Percentiles rank a stretch among this genome's conserved stretches.
These are phyloP conservation scores for Prenolepis imparis DNA, from an alignment of 2,888 invertebrate genomes.

Conservation along the genomic window DNA sequence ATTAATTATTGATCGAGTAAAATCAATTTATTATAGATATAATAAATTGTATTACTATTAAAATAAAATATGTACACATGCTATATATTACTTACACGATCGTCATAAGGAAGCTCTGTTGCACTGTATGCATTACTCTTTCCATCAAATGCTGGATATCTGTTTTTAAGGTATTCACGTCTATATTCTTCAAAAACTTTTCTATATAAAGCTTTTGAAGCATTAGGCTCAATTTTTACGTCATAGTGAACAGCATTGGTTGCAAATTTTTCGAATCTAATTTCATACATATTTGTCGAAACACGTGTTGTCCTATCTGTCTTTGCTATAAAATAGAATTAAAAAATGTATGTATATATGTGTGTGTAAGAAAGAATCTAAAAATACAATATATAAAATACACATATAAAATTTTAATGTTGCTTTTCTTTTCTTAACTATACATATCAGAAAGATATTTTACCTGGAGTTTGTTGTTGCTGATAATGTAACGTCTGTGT, in stretches of 20 bases:
- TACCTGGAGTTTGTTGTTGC: background rate
- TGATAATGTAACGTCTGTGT: background rate
- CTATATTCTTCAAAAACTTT: slow-evolving; percentile 86
- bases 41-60: background rate
- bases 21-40: background rate
- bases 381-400: background rate
- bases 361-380: background rate
- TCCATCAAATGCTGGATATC: slow-evolving; percentile 91
- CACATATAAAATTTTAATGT: background rate
- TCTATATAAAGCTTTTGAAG: slow-evolving; percentile 87
- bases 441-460: background rate
- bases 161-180: slow-evolving; percentile 84
- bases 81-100: slow-evolving; percentile 76
- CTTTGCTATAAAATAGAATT: background rate
- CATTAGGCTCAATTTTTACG: slow-evolving; percentile 89
- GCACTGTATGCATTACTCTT: slow-evolving; percentile 89
- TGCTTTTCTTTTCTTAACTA: too few relatives aligned
- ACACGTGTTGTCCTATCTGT: slow-evolving; percentile 77
- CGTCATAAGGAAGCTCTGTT: slow-evolving; percentile 85
- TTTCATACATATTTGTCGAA: slow-evolving; percentile 90
- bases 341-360: background rate
- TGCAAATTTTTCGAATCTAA: slow-evolving; percentile 87
- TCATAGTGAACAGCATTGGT: slow-evolving; percentile 92
- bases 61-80: background rate
- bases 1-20: background rate